Evolutionary conservation across 2,797 vertebrate species (phyloP), one percentile per base, ranked within the genome.

Genomic region (Gymnopithys bicolor): DNA sequence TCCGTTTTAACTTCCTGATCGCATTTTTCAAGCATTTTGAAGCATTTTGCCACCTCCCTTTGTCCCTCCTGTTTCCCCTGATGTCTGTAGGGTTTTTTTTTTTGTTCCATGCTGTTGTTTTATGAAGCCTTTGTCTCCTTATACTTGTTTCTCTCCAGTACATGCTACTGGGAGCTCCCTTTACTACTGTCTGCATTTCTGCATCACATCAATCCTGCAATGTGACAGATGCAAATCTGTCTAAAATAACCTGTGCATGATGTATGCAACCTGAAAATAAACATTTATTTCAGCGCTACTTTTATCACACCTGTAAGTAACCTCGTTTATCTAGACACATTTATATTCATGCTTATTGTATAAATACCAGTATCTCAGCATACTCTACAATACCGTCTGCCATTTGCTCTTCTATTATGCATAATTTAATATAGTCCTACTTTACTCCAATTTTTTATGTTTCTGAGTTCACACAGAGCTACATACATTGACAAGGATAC

Each of bases 301-400:
- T 96, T 90, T 68, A 76, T 97, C 97, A 97, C 91, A 98, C 97
- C 97, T 98, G 97, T 96, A 97, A 97, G 97, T 96, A 97, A 96
- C 91, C 94, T 97, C 76, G 5, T 97, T 97, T 96, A 97, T 97
- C 97, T 96, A 94, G 76, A 97, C 95, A 93, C 41, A 23, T 87
- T 93, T 94, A 96, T 97, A 97, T 95, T 97, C 96, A 97, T 97
- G 93, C 84, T 96, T 87, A 97, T 96, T 97, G 97, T 97, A 96
- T 96, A 97, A 97, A 97, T 97, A 98, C 94, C 94, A 93, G 74
- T 87, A 94, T 97, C 94, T 97, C 88, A 7, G 89, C 62, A 24
- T 88, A 94, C 87, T 95, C 75, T 85, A 81, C 92, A 91, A 97
- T 96, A 90, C 97, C 96, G 97, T 97, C 97, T 98, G 97, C 94